Evolutionary conservation across 2,888 invertebrate species (phyloP).

Genomic region (Pardosa pseudoannulata): DNA sequence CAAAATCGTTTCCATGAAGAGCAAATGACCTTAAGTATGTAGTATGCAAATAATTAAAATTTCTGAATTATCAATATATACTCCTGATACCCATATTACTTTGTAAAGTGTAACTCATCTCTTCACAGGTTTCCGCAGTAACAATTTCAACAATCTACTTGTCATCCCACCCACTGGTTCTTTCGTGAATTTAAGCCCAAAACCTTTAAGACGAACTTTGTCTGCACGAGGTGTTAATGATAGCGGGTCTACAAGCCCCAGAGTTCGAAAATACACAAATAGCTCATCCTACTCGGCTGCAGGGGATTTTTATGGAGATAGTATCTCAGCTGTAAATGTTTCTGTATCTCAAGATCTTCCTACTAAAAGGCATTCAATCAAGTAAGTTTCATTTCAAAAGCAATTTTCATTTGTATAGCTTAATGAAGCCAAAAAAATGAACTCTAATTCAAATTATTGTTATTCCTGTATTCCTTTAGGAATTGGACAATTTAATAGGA

Average conservation of each 20-base stretch:
- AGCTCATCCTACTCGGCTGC: neutral
- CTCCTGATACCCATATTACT: no score
- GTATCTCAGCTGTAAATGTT: conserved; percentile 53
- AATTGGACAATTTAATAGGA: no score
- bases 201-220: conserved; percentile 29
- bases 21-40: no score
- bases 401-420: neutral
- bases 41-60: no score
- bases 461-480: no score
- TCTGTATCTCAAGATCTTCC: conserved; percentile 14
- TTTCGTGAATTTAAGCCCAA: conserved; percentile 16
- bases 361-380: neutral
- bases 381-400: conserved; percentile 5
- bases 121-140: neutral
- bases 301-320: conserved; percentile 37
- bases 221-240: conserved; percentile 31
- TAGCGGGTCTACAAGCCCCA: conserved; percentile 10
- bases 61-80: no score
- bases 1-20: no score
- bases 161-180: conserved; percentile 28
- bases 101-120: no score
- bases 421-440: no score
- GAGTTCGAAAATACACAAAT: conserved; percentile 10
- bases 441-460: no score
- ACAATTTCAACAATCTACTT: conserved; percentile 27